Evolutionary conservation across 2,888 invertebrate genomes (phyloP).

Genomic region (Tenthredo mesomela): DNA sequence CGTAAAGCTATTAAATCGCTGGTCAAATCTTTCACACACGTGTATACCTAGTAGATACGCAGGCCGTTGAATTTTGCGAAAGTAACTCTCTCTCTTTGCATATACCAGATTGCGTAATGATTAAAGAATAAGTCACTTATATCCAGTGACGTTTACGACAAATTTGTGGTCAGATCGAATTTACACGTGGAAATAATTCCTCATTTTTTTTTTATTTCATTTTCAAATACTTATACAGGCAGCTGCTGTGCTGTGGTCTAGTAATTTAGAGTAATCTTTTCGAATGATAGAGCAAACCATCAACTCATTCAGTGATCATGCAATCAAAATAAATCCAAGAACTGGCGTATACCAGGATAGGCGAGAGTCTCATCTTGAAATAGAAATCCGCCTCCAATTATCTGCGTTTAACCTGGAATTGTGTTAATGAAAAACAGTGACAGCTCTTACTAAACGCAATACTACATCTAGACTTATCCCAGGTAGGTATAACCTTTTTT

Average conservation of each 20-base stretch:
- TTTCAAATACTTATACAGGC: background rate
- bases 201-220: background rate
- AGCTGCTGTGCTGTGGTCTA: conserved; percentile 5
- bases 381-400: conserved; percentile 51
- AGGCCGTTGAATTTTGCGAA: conserved; percentile 24
- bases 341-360: background rate
- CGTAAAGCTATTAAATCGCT: conserved; percentile 23
- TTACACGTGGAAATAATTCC: background rate
- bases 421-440: conserved; percentile 53
- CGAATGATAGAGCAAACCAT: conserved; percentile 4
- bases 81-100: conserved; percentile 41
- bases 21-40: conserved; percentile 6
- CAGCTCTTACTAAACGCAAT: conserved; percentile 52
- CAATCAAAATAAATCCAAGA: conserved; percentile 38
- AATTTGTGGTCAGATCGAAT: conserved; percentile 37
- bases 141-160: conserved; percentile 6
- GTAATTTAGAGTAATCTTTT: conserved; percentile 43
- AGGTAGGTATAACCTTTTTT: conserved; percentile 57
- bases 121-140: conserved; percentile 12
- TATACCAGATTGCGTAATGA: conserved; percentile 7
- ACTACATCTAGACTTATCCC: conserved; percentile 45
- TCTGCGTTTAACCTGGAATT: conserved; percentile 47
- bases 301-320: background rate
- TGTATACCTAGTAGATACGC: background rate
- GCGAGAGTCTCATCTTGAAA: conserved; percentile 53